A percentile compares a stretch with the other conserved stretches of the same genome.
phyloP scores from a whole-genome alignment of 2,888 invertebrate species.

The Thysanoteuthis rhombus region DNA sequence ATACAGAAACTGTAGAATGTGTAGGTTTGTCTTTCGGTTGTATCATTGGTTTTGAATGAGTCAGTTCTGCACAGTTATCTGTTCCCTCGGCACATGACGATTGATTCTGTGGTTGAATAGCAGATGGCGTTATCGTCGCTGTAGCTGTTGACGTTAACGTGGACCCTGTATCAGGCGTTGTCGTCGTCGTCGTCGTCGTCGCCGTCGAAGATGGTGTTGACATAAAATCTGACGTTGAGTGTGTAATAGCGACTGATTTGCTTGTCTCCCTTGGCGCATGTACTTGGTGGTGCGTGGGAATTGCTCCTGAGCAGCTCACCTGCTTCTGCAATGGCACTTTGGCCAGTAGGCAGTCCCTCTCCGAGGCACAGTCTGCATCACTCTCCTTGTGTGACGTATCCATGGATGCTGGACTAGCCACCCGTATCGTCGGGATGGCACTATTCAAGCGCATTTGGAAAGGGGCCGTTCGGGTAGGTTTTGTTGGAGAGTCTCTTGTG shows the following conservation, averaged over 20 bases:
- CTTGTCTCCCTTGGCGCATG: background rate
- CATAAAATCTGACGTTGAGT: background rate
- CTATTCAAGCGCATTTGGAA: background rate
- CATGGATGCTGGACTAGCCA: background rate
- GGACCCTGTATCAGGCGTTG: background rate
- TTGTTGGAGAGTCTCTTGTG: background rate
- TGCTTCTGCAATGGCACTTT: background rate
- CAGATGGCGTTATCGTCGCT: background rate
- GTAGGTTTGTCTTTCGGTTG: background rate
- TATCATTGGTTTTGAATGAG: background rate
- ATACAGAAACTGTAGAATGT: background rate
- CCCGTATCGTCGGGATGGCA: background rate
- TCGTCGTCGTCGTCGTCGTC: background rate
- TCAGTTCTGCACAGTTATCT: background rate
- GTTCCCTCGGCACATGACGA: background rate
- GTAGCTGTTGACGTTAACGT: background rate
- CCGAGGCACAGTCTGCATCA: slow-evolving; percentile 14
- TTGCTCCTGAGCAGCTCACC: background rate
- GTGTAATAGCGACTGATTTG: background rate
- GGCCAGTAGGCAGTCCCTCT: background rate
- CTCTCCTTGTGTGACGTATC: background rate
- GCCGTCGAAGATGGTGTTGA: background rate
- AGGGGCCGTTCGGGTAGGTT: background rate
- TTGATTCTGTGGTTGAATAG: background rate
- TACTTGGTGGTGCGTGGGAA: background rate